Percentiles rank a stretch among this genome's conserved stretches.
Evolutionary conservation across 2,888 invertebrate species (phyloP).

Genomic region (Apodemia zela): DNA sequence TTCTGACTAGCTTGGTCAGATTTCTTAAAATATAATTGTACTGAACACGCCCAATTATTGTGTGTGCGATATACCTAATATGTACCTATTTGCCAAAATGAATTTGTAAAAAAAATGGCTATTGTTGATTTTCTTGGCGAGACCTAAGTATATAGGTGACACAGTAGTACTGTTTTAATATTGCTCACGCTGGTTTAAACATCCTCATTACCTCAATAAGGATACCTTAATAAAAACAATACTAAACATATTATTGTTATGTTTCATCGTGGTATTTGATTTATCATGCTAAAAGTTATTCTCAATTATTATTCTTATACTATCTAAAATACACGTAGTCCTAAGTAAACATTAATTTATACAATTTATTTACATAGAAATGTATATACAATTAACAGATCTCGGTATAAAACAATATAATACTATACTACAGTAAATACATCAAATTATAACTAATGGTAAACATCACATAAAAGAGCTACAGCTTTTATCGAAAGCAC

Average conservation of each 20-base stretch:
- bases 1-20: no score
- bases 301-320: constrained; percentile 23
- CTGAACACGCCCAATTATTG: no score
- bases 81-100: no score
- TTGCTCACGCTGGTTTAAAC: no score
- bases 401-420: constrained; percentile 41
- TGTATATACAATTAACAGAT: constrained; percentile 65
- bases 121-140: no score
- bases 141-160: no score
- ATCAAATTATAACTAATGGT: constrained; percentile 55
- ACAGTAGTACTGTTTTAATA: no score
- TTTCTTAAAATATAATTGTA: no score
- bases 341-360: constrained; percentile 46
- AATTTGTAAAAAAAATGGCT: no score
- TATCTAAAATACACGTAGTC: constrained; percentile 37
- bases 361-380: constrained; percentile 55
- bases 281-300: not conserved
- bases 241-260: not conserved
- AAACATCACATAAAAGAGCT: constrained; percentile 52
- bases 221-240: not conserved
- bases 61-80: no score
- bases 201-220: not conserved
- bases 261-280: not conserved
- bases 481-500: constrained; percentile 26
- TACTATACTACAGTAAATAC: constrained; percentile 36